Conservation (phyloP, 1,140 invertebrate genomes). For the Pogonomyrmex californicus region DNA sequence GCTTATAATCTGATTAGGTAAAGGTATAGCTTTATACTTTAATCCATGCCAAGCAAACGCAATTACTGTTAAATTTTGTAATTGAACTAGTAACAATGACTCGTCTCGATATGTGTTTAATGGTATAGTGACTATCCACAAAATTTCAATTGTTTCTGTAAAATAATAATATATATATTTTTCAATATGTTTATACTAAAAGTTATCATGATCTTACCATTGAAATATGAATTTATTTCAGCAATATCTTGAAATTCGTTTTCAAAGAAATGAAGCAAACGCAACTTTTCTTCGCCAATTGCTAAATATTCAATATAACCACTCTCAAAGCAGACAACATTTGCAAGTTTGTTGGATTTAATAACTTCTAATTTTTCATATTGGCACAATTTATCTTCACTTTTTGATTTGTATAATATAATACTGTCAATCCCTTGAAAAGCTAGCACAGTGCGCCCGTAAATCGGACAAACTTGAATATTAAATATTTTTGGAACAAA, state of each 20-base stretch:
- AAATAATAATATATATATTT: conserved; percentile 3
- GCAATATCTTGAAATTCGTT: conserved; percentile 68
- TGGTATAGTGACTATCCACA: conserved; percentile 73
- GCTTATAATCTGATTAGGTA: conserved; percentile 69
- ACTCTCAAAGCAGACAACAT: conserved; percentile 80
- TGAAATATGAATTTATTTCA: conserved; percentile 61
- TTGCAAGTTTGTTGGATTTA: conserved; percentile 66
- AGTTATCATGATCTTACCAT: conserved; percentile 49
- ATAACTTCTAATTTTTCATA: conserved; percentile 52
- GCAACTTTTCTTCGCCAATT: conserved; percentile 72
- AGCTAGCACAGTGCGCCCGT: conserved; percentile 58
- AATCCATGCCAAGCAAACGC: conserved; percentile 76
- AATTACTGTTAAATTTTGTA: conserved; percentile 73
- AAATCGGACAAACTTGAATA: conserved; percentile 71
- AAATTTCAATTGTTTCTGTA: conserved; percentile 75
- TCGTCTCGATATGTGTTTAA: conserved; percentile 81
- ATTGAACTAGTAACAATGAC: conserved; percentile 78
- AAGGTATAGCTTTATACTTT: conserved; percentile 66
- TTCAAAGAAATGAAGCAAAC: conserved; percentile 72
- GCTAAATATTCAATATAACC: conserved; percentile 77
- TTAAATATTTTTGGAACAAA: conserved; percentile 59
- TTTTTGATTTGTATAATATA: conserved; percentile 73
- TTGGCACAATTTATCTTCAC: conserved; percentile 22
- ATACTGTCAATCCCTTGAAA: conserved; percentile 70
- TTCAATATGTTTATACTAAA: background rate